phyloP scores from a whole-genome alignment of 2,888 invertebrate genomes.

The Eulithis prunata region DNA sequence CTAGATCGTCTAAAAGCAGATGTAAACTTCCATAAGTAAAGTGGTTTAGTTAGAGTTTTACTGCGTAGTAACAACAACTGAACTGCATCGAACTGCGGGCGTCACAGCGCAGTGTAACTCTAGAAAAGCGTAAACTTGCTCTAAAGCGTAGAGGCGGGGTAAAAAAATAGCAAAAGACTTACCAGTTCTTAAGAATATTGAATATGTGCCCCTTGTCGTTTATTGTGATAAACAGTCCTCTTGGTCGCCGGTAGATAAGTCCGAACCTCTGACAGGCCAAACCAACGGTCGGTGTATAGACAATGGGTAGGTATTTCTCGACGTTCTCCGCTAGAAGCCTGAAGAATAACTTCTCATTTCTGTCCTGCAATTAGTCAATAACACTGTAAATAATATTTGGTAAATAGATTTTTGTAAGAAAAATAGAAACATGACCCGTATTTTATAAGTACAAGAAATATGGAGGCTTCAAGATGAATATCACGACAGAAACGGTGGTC shows the following conservation, averaged over 20 bases:
- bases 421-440: neutral
- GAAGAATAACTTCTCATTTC: constrained; percentile 98
- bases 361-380: constrained; percentile 87
- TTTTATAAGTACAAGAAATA: too few species aligned
- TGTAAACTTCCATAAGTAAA: too few species aligned
- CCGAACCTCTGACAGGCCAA: constrained; percentile 98
- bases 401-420: neutral
- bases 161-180: constrained; percentile 55
- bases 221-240: constrained; percentile 97
- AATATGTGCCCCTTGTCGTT: constrained; percentile 97
- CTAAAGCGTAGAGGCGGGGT: too few species aligned
- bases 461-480: too few species aligned
- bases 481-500: too few species aligned
- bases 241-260: constrained; percentile 95
- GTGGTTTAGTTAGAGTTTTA: neutral
- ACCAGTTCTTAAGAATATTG: constrained; percentile 97
- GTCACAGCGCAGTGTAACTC: too few species aligned
- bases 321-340: constrained; percentile 95
- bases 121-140: too few species aligned
- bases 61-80: too few species aligned
- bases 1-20: too few species aligned
- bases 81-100: too few species aligned
- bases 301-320: constrained; percentile 97
- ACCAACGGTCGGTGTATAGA: constrained; percentile 99
- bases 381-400: constrained; percentile 48